These are phyloP conservation scores for Bujurquina vittata DNA, from an alignment of 2,113 vertebrate genomes.

Conservation along the genomic window DNA sequence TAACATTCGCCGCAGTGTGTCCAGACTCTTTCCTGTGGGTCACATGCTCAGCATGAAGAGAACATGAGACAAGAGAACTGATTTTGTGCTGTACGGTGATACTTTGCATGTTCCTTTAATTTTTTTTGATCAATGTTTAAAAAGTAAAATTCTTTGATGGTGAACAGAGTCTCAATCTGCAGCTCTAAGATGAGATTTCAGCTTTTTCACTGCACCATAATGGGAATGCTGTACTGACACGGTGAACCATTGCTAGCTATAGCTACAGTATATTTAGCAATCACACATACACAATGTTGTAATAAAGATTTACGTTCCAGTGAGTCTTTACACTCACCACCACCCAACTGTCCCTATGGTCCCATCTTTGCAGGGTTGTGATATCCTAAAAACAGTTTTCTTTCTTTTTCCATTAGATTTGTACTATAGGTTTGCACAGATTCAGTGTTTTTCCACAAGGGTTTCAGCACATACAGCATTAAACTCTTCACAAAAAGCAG, in stretches of 20 bases:
- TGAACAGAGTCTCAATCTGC: background rate
- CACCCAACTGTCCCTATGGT: no score
- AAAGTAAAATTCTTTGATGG: background rate
- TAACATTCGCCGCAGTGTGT: background rate
- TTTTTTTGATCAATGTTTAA: background rate
- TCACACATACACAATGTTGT: background rate
- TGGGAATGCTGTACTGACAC: background rate
- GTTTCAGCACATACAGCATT: background rate
- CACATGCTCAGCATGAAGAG: background rate
- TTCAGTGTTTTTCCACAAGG: rapidly evolving
- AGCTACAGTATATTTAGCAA: background rate
- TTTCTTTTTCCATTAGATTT: background rate
- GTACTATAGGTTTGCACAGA: background rate
- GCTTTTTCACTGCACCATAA: background rate
- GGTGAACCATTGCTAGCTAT: background rate
- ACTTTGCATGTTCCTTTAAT: background rate
- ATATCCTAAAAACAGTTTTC: background rate
- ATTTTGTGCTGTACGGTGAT: background rate
- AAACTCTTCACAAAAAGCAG: background rate
- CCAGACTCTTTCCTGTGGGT: no score
- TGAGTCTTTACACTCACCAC: no score
- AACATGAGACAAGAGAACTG: no score
- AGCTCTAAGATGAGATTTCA: background rate
- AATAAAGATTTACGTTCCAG: background rate
- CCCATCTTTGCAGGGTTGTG: no score